Conservation (phyloP, 2,797 vertebrate species). For the Meriones psammophilus region DNA sequence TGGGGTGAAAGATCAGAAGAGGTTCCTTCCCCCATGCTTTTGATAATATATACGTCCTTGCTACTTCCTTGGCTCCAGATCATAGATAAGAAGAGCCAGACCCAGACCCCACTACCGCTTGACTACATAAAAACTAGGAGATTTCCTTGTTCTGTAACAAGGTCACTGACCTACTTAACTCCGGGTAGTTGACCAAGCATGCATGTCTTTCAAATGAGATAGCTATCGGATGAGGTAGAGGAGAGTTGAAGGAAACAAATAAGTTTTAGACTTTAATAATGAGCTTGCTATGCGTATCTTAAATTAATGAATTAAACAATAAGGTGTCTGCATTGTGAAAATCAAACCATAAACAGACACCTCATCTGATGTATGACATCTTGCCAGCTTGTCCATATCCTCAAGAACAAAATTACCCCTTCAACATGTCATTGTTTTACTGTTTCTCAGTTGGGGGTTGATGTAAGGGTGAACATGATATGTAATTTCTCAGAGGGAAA, state of each 20-base stretch:
- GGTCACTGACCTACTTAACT: background rate
- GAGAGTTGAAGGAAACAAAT: background rate
- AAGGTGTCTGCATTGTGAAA: conserved; percentile 51
- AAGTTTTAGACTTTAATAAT: conserved; percentile 22
- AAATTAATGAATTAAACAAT: background rate
- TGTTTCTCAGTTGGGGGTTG: background rate
- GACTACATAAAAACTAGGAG: background rate
- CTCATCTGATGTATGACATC: conserved; percentile 46
- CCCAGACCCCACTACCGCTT: background rate
- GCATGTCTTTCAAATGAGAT: background rate
- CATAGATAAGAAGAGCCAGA: background rate
- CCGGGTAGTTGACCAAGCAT: background rate
- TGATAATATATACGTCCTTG: background rate
- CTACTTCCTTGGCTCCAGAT: background rate
- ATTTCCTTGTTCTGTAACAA: conserved; percentile 25
- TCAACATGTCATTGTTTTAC: background rate
- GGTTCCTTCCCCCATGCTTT: background rate
- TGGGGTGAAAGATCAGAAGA: background rate
- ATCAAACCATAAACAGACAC: conserved; percentile 33
- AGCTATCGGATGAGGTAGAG: background rate
- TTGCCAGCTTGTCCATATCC: conserved; percentile 67
- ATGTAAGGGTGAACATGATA: background rate
- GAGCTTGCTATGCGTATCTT: background rate
- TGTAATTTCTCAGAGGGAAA: background rate
- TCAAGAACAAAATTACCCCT: conserved; percentile 66